Percentiles rank a stretch among this genome's conserved stretches.
phyloP scores from a whole-genome alignment of 2,113 vertebrate species.

The Naja naja region DNA sequence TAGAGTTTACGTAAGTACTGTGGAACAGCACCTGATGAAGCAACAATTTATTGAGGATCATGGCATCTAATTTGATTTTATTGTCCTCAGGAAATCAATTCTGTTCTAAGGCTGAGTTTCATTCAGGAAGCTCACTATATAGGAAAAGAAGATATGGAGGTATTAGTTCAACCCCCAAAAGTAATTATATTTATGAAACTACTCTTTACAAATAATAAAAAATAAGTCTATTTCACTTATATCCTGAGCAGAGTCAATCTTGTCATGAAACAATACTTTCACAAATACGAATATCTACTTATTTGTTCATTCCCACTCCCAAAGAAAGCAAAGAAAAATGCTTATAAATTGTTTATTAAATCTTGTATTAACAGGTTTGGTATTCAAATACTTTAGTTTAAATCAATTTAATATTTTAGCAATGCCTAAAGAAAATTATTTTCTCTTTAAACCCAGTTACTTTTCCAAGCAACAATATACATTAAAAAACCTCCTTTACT shows the following conservation, averaged over 20 bases:
- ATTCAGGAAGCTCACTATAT: neutral
- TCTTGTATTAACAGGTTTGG: neutral
- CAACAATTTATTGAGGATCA: constrained; percentile 10
- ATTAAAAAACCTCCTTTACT: neutral
- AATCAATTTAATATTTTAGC: neutral
- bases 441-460: neutral
- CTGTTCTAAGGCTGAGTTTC: neutral
- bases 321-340: neutral
- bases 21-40: neutral
- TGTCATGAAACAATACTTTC: neutral
- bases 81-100: neutral
- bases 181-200: neutral
- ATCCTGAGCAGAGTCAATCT: neutral
- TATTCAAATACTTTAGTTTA: neutral
- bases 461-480: neutral
- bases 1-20: neutral
- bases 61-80: constrained; percentile 17
- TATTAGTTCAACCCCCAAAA: neutral
- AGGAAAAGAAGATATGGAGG: neutral
- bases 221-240: neutral
- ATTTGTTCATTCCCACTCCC: neutral
- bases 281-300: neutral
- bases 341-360: neutral
- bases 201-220: neutral
- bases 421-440: neutral